A percentile compares a stretch with the other conserved stretches of the same genome.
phyloP scores from a whole-genome alignment of 1,140 invertebrate species.

The Galleria mellonella region DNA sequence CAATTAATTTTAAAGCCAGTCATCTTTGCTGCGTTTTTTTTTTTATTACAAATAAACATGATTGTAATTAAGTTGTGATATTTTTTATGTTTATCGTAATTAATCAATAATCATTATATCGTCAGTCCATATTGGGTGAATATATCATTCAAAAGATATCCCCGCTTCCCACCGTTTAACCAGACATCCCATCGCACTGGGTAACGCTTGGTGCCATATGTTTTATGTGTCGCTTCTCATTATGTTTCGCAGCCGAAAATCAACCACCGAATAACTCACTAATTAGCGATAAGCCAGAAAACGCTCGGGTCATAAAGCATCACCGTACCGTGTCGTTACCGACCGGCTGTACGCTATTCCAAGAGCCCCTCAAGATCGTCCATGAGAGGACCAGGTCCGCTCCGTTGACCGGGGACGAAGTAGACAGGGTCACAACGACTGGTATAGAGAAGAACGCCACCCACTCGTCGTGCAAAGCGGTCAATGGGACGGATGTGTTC shows the following conservation, averaged over 20 bases:
- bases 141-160: too few species aligned
- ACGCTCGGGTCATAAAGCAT: conserved; percentile 41
- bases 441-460: conserved; percentile 54
- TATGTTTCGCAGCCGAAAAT: conserved; percentile 60
- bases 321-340: conserved; percentile 53
- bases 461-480: conserved; percentile 47
- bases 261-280: conserved; percentile 59
- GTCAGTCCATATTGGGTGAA: too few species aligned
- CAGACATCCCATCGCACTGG: conserved; percentile 38
- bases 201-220: conserved; percentile 54
- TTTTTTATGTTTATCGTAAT: too few species aligned
- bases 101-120: too few species aligned
- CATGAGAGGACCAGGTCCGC: conserved; percentile 81
- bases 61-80: too few species aligned
- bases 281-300: conserved; percentile 41
- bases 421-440: conserved; percentile 71
- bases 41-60: too few species aligned
- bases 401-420: conserved; percentile 75
- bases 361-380: conserved; percentile 46
- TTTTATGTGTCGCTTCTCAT: conserved; percentile 64
- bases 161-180: conserved; percentile 30
- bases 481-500: conserved; percentile 35
- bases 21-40: too few species aligned
- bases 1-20: too few species aligned
- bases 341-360: conserved; percentile 40